phyloP scores from a whole-genome alignment of 2,888 invertebrate genomes.

The Lasioglossum villosulum region DNA sequence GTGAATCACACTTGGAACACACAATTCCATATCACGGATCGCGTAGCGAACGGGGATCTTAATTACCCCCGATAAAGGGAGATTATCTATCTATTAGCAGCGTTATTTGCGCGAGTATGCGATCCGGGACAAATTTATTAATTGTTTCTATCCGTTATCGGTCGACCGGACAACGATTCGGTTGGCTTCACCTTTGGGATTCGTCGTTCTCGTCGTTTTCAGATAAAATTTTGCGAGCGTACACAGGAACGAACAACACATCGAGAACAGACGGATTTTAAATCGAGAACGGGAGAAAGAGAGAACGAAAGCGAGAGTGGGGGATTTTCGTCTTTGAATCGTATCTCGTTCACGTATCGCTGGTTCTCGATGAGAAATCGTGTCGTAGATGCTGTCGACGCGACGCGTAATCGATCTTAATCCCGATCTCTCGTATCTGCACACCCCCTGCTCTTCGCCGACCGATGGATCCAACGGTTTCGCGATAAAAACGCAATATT shows the following conservation, averaged over 20 bases:
- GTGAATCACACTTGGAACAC: background rate
- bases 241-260: background rate
- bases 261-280: background rate
- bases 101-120: background rate
- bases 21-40: background rate
- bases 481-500: slow-evolving; percentile 68
- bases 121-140: slow-evolving; percentile 7
- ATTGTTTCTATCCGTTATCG: slow-evolving; percentile 18
- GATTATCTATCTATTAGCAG: slow-evolving; percentile 14
- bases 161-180: background rate
- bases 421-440: slow-evolving; percentile 55
- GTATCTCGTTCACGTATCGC: slow-evolving; percentile 20
- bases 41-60: background rate
- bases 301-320: background rate
- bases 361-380: slow-evolving; percentile 32
- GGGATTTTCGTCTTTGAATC: slow-evolving; percentile 20
- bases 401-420: slow-evolving; percentile 65
- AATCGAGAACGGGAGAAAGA: background rate
- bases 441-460: background rate
- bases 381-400: slow-evolving; percentile 21
- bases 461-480: slow-evolving; percentile 43
- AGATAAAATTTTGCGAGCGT: slow-evolving; percentile 2
- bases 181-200: slow-evolving; percentile 17
- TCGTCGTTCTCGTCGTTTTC: background rate
- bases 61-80: background rate